Evolutionary conservation across 2,797 vertebrate species (phyloP).

Genomic region (Galago senegalensis): DNA sequence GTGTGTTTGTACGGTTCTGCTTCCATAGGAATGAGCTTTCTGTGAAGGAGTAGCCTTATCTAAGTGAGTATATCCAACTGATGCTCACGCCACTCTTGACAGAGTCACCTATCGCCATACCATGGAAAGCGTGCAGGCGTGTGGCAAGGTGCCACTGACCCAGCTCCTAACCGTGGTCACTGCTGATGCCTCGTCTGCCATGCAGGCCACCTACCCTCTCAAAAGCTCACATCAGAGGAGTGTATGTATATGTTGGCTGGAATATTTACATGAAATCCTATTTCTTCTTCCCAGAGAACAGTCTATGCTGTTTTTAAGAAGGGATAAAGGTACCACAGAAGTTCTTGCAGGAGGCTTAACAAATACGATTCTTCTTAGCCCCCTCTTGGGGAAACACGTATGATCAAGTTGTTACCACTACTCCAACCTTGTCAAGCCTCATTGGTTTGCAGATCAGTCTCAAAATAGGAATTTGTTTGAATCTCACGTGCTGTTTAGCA

Average conservation of each 20-base stretch:
- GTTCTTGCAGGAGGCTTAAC: slow-evolving; percentile 60
- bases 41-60: not conserved
- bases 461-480: slow-evolving; percentile 56
- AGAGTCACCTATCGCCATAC: not conserved
- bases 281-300: slow-evolving; percentile 19
- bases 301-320: slow-evolving; percentile 47
- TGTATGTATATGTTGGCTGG: not conserved
- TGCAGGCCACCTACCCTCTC: not conserved
- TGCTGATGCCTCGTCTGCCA: accelerated
- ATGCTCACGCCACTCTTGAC: not conserved
- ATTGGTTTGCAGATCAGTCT: slow-evolving; percentile 23
- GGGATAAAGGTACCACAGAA: slow-evolving; percentile 49
- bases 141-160: not conserved
- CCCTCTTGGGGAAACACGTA: not conserved
- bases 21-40: not conserved
- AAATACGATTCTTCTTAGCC: slow-evolving; percentile 67
- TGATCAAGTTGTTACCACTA: slow-evolving; percentile 22
- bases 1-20: not conserved
- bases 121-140: not conserved
- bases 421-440: slow-evolving; percentile 15
- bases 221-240: not conserved
- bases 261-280: slow-evolving; percentile 26
- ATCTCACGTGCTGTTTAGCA: not conserved
- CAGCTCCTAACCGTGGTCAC: too few species aligned
- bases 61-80: not conserved